Base-by-base conservation (phyloP, 2,113 vertebrate genomes). In the Hippoglossus stenolepis region DNA sequence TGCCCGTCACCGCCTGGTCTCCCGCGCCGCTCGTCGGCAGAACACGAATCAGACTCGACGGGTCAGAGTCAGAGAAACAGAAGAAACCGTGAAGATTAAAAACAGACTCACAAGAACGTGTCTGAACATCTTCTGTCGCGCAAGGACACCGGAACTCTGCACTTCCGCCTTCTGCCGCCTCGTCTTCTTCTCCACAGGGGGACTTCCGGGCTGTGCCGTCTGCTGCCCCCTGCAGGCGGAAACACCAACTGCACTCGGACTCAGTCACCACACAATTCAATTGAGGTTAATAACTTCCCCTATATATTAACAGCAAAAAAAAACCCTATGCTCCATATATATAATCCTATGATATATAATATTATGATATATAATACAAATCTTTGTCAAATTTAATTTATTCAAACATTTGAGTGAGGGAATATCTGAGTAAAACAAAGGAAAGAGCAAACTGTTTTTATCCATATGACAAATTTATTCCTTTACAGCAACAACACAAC, bases 121-220 rank as follows among this genome's bases (percentile, higher is more conserved):
- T 67, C 86, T 87, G 60, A 57, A 88, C 91, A 93, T 92, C 58
- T 35, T 35, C 12, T 60, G 15, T 17, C 11, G 10, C 77, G 72
- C 91, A 92, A 91, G 91, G 91, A 75, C 91, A 90, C 82, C 45
- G 60, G 53, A 85, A 43, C 13, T 20, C 15, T 80, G 10, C 0
- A 40, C 75, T 87, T 90, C 90, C 79, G 81, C 2, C 43, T 63
- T 12, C 4, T 0, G 14, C 49, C 45, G 15, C 43, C 43, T 75
- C 70, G 61, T 85, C 83, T 78, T 84, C 61, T 8, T 51, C 47
- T 51, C 0, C 2, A 0, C 0, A 8, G 28, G n/a, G 5, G 57
- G 0, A 28, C 11, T 60, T 35, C 59, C 20, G 23, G 24, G 14
- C 11, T 61, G 5, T 70, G 45, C 61, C 10, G 85, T 81, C 79